Base-by-base conservation (phyloP, 2,888 invertebrate species). In the Rutpela maculata region DNA sequence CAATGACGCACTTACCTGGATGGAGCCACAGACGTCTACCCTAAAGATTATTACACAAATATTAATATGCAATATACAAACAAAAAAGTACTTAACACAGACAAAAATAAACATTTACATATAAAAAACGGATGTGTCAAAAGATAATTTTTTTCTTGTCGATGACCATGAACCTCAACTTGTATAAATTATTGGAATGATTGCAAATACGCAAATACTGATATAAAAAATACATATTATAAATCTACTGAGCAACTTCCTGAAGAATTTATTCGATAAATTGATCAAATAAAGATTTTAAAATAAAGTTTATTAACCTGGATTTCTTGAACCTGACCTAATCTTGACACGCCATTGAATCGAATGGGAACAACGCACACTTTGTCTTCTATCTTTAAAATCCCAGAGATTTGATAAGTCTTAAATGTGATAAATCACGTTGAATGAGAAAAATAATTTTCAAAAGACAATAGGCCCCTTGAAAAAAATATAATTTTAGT, bases 111-210 rank as follows among this genome's bases (percentile, higher is more conserved):
- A 76, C 75, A 76, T 76, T 76, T 74, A 38, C 62, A 62, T 59
- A 76, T 77, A 74, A 74, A 74, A 71, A 78, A 66, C 74, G 78
- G 78, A 78, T 67, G 57, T 78, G 78, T 76, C 57, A 73, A 80
- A 77, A 78, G 75, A 78, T 73, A 71, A 78, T 75, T 75, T 79
- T 76, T 78, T 79, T 79, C 73, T 79, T 78, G 71, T 78, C 71
- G 75, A 72, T 80, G 82, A 69, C 82, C 82, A 57, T 82, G 82
- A 82, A 82, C 82, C 75, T 79, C 60, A 65, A 77, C 74, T 74
- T 72, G 78, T 68, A 78, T 78, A 74, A 78, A 72, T 72, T 63
- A 72, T 72, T 72, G 72, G 22, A 72, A 50, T 15, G 55, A 50
- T 55, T 63, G 72, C 72, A 55, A 72, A 63, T 72, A 63, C 50